Percentiles rank a stretch among this genome's conserved stretches.
These are phyloP conservation scores for Hyposoter didymator DNA, from an alignment of 2,888 invertebrate genomes.

Conservation along the genomic window DNA sequence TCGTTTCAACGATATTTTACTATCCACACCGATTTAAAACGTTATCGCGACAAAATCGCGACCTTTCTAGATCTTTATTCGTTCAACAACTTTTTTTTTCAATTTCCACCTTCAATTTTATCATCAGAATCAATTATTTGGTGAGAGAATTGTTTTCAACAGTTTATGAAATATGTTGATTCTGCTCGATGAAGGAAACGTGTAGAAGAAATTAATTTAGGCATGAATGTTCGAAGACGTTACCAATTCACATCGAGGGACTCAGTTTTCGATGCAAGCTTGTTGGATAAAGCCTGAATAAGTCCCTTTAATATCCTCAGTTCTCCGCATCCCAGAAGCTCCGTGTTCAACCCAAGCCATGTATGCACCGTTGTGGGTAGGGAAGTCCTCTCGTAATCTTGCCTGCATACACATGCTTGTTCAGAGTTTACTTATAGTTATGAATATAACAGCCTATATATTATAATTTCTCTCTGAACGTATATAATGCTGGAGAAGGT, in stretches of 20 bases:
- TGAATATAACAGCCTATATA: slow-evolving; percentile 9
- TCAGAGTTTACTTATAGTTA: slow-evolving; percentile 11
- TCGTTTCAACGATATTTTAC: too few relatives aligned
- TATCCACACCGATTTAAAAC: too few relatives aligned
- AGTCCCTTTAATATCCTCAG: slow-evolving; percentile 2
- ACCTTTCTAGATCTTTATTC: too few relatives aligned
- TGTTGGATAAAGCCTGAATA: background rate
- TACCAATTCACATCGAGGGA: background rate
- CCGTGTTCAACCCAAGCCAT: background rate
- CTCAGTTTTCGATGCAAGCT: background rate
- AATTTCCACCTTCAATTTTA: too few relatives aligned
- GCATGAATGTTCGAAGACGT: background rate
- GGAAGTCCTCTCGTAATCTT: background rate
- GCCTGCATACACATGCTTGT: background rate
- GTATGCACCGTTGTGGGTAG: background rate
- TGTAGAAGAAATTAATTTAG: background rate
- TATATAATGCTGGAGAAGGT: background rate
- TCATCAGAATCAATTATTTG: too few relatives aligned
- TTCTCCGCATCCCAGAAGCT: background rate
- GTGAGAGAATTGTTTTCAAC: background rate
- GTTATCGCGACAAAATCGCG: too few relatives aligned
- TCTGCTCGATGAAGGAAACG: background rate
- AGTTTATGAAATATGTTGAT: background rate
- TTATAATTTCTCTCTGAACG: background rate
- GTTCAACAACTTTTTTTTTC: too few relatives aligned